A percentile compares a stretch with the other conserved stretches of the same genome.
These are phyloP conservation scores for Heloderma charlesbogerti DNA, from an alignment of 2,113 vertebrate species.

Conservation along the genomic window DNA sequence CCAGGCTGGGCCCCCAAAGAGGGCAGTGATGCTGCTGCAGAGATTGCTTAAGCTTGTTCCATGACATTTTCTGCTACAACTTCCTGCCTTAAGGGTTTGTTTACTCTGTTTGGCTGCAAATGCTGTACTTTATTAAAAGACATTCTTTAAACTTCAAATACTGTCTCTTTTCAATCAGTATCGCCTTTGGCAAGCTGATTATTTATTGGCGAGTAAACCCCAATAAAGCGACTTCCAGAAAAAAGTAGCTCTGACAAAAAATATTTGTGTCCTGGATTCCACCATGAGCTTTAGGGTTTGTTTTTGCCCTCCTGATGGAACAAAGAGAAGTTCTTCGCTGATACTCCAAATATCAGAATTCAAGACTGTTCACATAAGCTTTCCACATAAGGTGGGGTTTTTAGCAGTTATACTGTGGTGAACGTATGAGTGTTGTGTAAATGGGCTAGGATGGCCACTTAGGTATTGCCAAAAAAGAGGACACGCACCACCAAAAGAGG, in stretches of 20 bases:
- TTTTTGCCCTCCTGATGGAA: not conserved
- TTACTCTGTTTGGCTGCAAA: slow-evolving; percentile 52
- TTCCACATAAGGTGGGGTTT: not conserved
- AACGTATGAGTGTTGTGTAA: not conserved
- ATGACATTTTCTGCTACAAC: slow-evolving; percentile 59
- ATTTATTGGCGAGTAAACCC: slow-evolving; percentile 1
- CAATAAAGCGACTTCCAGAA: slow-evolving; percentile 21
- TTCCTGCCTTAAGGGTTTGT: slow-evolving; percentile 54
- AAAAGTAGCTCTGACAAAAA: slow-evolving; percentile 13
- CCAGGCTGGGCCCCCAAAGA: slow-evolving; percentile 13
- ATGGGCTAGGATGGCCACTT: no score
- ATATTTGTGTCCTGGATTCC: not conserved
- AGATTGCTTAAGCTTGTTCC: slow-evolving; percentile 41
- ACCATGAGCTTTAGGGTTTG: not conserved
- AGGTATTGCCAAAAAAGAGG: no score
- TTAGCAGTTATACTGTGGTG: not conserved
- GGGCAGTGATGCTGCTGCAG: not conserved
- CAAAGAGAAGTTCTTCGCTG: not conserved
- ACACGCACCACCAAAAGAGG: no score
- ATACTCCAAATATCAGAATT: not conserved
- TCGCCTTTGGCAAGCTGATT: slow-evolving; percentile 34
- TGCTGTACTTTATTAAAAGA: slow-evolving; percentile 41
- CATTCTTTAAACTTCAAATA: slow-evolving; percentile 54
- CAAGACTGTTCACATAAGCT: not conserved
- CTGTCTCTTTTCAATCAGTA: not conserved